Base-by-base conservation (phyloP, 1,140 invertebrate genomes). In the Agrypnia vestita region DNA sequence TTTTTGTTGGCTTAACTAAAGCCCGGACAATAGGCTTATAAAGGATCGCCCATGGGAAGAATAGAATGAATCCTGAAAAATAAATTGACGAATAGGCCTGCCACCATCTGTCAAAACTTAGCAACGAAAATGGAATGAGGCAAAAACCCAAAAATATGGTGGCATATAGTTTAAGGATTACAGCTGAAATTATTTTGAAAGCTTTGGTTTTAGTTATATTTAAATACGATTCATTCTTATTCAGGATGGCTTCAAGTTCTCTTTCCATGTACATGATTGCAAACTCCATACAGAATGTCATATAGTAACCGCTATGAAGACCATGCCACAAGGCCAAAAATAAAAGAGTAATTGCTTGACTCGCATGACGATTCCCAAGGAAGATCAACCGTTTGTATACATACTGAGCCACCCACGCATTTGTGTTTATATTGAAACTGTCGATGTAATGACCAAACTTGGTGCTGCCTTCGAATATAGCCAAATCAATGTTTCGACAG, bases 281-380 rank as follows among this genome's bases (percentile, higher is more conserved):
- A 84, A 98, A 98, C 86, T 99, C 97, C 86, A 97, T 94, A 53
- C 96, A 92, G 89, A 99, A 99, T 59, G 94, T 95, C 81, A 96
- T 90, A 85, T 97, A 99, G 84, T 99, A 99, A 3, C 97, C 97
- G 11, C 93, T 93, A 84, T 97, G 94, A 53, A 96, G 92, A 13
- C 97, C 97, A 86, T 99, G 97, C 97, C 97, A 99, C 0, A 98
- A 80, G 0, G 97, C 96, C 10, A 99, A 91, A 87, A 98, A 99
- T 0, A 93, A 55, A 15, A 99, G 88, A 0, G 97, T 95, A 0
- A 92, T 90, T 3, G 92, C 86, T 87, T 98, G 97, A 74, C 97
- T 98, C 6, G 95, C 87, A n/a, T 94, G 89, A 44, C 94, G 93
- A 86, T 96, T 97, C 19, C 95, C 95, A 0, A 99, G 88, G 87